Conservation (phyloP, 2,888 invertebrate genomes). For the Drosophila pseudotakahashii region DNA sequence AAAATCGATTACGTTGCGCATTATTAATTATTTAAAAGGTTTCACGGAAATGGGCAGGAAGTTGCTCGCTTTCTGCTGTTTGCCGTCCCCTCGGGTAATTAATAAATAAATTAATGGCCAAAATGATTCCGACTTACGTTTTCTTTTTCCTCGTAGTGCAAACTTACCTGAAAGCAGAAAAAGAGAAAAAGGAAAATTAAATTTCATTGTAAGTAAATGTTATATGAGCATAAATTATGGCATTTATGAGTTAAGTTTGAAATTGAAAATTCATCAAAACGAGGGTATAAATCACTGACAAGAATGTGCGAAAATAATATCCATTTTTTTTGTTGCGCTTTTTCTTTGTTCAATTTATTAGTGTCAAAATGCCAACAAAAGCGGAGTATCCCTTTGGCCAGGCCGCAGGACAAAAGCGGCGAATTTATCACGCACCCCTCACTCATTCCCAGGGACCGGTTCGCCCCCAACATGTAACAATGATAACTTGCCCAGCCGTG, state of each 20-base stretch:
- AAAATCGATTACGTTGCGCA: conserved; percentile 72
- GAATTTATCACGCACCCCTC: conserved; percentile 49
- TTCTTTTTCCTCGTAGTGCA: conserved; percentile 80
- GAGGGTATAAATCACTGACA: conserved; percentile 56
- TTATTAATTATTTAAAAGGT: conserved; percentile 72
- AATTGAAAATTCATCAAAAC: conserved; percentile 51
- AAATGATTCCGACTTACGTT: conserved; percentile 71
- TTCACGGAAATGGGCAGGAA: conserved; percentile 52
- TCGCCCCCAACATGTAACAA: conserved; percentile 41
- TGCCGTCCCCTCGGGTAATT: conserved; percentile 34
- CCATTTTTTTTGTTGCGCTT: conserved; percentile 14
- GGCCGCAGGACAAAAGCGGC: conserved; percentile 7
- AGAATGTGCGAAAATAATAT: conserved; percentile 40
- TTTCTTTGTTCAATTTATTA: conserved; percentile 63
- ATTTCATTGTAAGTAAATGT: conserved; percentile 33
- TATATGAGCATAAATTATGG: conserved; percentile 29
- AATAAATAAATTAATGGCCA: conserved; percentile 51
- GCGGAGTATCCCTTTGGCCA: conserved; percentile 13
- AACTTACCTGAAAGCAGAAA: conserved; percentile 75
- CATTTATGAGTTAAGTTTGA: conserved; percentile 14
- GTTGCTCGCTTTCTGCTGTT: conserved; percentile 15
- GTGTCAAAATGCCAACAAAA: conserved; percentile 52
- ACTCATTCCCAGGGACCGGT: conserved; percentile 3
- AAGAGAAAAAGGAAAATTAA: conserved; percentile 33
- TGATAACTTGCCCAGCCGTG: conserved; percentile 53